Percentiles rank a stretch among this genome's conserved stretches.
Evolutionary conservation across 2,888 invertebrate species (phyloP).

Genomic region (Meteorus colon): DNA sequence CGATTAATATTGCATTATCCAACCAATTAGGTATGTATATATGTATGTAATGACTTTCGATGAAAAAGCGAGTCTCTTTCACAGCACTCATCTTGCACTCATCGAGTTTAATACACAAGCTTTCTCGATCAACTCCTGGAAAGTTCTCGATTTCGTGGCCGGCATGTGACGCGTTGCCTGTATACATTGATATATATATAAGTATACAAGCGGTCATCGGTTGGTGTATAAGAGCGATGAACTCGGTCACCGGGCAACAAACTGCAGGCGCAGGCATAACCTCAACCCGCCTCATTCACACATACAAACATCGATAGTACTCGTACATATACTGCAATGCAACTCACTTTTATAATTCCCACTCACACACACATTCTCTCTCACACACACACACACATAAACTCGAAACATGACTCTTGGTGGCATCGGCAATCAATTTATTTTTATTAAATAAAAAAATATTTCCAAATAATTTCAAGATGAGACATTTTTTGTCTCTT

Average conservation of each 20-base stretch:
- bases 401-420: conserved; percentile 39
- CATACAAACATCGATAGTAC: conserved; percentile 6
- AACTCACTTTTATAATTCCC: neutral
- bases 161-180: neutral
- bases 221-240: conserved; percentile 67
- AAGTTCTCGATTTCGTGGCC: conserved; percentile 71
- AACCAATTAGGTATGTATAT: neutral
- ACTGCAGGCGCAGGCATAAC: conserved; percentile 64
- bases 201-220: neutral
- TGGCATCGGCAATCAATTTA: neutral
- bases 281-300: conserved; percentile 21
- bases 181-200: neutral
- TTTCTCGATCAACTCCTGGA: conserved; percentile 53
- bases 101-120: conserved; percentile 45
- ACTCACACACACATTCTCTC: conserved; percentile 24
- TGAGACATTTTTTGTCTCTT: neutral
- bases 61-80: conserved; percentile 66
- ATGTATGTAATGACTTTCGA: conserved; percentile 48
- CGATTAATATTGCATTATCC: no score
- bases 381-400: conserved; percentile 46
- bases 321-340: no score
- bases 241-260: conserved; percentile 74
- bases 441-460: conserved; percentile 7
- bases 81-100: conserved; percentile 34
- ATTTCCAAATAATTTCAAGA: neutral